A percentile compares a stretch with the other conserved stretches of the same genome.
phyloP scores from a whole-genome alignment of 2,113 vertebrate genomes.

The Hyperopisus bebe region DNA sequence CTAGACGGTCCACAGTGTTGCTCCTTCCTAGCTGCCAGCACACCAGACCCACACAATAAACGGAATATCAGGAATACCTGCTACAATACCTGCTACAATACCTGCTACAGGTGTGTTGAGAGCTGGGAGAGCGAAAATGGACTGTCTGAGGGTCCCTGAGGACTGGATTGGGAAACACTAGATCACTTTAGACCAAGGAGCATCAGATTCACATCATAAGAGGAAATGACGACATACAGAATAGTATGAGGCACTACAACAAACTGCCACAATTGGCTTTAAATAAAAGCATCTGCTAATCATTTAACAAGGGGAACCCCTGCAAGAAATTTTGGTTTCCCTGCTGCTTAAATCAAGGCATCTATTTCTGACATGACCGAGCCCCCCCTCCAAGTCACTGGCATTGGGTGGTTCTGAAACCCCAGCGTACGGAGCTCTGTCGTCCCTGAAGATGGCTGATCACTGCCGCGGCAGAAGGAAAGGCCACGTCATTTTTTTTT shows the following conservation, averaged over 20 bases:
- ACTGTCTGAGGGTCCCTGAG: background rate
- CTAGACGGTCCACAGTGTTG: background rate
- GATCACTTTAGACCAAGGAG: background rate
- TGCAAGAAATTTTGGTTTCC: background rate
- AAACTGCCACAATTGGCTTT: background rate
- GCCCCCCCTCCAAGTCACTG: background rate
- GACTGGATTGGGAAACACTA: background rate
- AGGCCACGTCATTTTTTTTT: background rate
- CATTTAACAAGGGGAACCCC: background rate
- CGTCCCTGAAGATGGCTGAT: background rate
- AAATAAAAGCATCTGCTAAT: background rate
- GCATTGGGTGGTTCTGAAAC: background rate
- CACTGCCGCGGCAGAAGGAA: background rate
- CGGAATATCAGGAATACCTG: background rate
- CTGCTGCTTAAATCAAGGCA: background rate
- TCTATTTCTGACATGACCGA: background rate
- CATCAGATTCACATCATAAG: background rate
- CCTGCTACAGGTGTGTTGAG: background rate
- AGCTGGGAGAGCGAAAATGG: background rate
- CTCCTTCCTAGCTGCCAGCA: background rate
- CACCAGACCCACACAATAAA: background rate
- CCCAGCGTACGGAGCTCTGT: background rate
- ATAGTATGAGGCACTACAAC: background rate
- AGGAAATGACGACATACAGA: background rate
- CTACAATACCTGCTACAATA: background rate